Conservation (phyloP, 2,888 invertebrate genomes). For the Limnephilus lunatus region DNA sequence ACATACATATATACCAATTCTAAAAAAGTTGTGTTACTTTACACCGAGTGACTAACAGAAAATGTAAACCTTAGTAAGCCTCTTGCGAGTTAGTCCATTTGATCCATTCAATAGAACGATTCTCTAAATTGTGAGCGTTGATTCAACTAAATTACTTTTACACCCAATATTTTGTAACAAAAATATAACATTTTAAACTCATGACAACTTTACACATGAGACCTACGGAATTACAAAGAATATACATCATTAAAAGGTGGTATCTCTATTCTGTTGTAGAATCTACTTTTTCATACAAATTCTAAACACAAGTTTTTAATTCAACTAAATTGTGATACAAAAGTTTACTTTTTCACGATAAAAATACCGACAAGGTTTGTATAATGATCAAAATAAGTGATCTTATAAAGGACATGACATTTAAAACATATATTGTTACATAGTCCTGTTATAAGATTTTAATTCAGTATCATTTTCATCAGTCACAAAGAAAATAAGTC, state of each 20-base stretch:
- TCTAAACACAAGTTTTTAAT: constrained; percentile 19
- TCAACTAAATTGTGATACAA: constrained; percentile 12
- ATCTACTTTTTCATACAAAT: constrained; percentile 24
- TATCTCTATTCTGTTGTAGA: constrained; percentile 19
- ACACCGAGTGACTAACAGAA: constrained; percentile 24
- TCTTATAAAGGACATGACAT: background rate
- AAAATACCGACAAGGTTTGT: constrained; percentile 41
- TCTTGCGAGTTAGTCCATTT: constrained; percentile 16
- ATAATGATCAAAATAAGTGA: constrained; percentile 12
- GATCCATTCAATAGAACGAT: constrained; percentile 41
- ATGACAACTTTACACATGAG: constrained; percentile 46
- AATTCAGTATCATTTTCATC: constrained; percentile 2
- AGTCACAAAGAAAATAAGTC: background rate
- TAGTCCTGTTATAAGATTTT: background rate
- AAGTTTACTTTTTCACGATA: constrained; percentile 4
- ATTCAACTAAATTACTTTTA: constrained; percentile 28
- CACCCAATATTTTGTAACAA: constrained; percentile 53
- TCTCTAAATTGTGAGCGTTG: constrained; percentile 38
- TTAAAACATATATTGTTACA: background rate
- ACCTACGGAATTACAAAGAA: constrained; percentile 31
- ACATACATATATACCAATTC: constrained; percentile 59
- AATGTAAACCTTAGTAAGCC: background rate
- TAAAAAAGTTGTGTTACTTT: constrained; percentile 51
- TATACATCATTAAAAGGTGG: constrained; percentile 11
- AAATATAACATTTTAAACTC: constrained; percentile 53